A percentile compares a stretch with the other conserved stretches of the same genome.
These are phyloP conservation scores for Sicus ferrugineus DNA, from an alignment of 2,888 invertebrate genomes.

Conservation along the genomic window DNA sequence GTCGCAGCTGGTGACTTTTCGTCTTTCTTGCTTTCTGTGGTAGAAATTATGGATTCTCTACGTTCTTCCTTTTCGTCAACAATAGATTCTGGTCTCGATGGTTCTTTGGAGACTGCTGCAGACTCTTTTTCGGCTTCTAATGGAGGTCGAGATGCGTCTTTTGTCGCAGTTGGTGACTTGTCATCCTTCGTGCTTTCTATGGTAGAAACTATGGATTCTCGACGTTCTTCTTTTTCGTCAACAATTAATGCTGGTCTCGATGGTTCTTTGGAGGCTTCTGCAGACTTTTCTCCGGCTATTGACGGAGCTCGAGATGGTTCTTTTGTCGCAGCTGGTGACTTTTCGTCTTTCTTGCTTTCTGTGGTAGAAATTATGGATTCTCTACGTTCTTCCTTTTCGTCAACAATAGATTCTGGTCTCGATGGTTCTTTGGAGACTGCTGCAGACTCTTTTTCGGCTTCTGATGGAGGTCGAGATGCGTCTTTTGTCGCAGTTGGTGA, in stretches of 20 bases:
- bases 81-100: conserved; percentile 32
- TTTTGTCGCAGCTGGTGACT: conserved; percentile 16
- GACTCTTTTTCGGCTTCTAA: conserved; percentile 36
- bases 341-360: conserved; percentile 36
- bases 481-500: conserved; percentile 37
- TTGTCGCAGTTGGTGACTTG: conserved; percentile 27
- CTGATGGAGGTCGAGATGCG: conserved; percentile 17
- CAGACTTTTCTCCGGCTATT: conserved; percentile 36
- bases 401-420: conserved; percentile 34
- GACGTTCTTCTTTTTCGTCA: conserved; percentile 27
- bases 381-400: conserved; percentile 28
- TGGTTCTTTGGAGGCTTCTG: conserved; percentile 40
- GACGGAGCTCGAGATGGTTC: conserved; percentile 35
- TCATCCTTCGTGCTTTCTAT: conserved; percentile 38
- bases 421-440: conserved; percentile 25
- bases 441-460: conserved; percentile 25
- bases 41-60: conserved; percentile 36
- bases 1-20: too few relatives aligned
- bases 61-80: conserved; percentile 36
- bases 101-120: conserved; percentile 32
- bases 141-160: conserved; percentile 31
- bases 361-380: conserved; percentile 26
- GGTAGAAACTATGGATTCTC: conserved; percentile 18
- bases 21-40: conserved; percentile 33
- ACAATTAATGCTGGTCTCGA: conserved; percentile 42